Evolutionary conservation across 2,888 invertebrate genomes (phyloP), one percentile per base, ranked within the genome.

Genomic region (Eupithecia pulchellata): DNA sequence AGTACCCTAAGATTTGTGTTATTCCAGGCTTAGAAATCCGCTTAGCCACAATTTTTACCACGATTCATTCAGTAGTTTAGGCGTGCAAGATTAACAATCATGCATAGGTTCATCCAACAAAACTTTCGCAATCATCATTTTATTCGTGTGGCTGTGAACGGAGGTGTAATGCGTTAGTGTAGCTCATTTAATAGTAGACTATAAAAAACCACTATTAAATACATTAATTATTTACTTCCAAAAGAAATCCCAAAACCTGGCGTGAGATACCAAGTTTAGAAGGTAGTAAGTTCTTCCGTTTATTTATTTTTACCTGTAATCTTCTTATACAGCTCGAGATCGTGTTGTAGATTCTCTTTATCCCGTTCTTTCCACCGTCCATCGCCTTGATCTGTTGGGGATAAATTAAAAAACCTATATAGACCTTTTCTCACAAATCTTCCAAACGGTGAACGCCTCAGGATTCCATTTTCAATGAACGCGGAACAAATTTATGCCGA

Each of bases 301-400:
- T 13, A 25, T 52, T 25, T 11, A 47, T 52, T 52, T 62, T 57
- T 82, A 93, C 93, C 93, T 77, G 89, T 83, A 81, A 91, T 88
- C 73, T 86, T 87, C 80, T 84, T 87, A 75, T 91, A 91, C 63
- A 82, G 72, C 75, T 83, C 84, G 73, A 91, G 87, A 81, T 92
- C 91, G 69, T 87, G 86, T 76, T 86, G 84, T 63, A 90, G 82
- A 72, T 86, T 87, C 76, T 89, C 87, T 81, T 81, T 86, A 67
- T 86, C 88, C 73, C 82, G 84, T 81, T 86, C 89, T 76, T 91
- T 92, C 91, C 92, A 91, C 34, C 87, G 88, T 52, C 93, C 91
- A 77, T 91, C 89, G 61, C 93, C 92, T 82, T 86, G 85, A 81
- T 88, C 93, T 93, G 84, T 69, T 73, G 72, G 77, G 81, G 81